Conservation (phyloP, 2,888 invertebrate genomes). For the Andrena bicolor region DNA sequence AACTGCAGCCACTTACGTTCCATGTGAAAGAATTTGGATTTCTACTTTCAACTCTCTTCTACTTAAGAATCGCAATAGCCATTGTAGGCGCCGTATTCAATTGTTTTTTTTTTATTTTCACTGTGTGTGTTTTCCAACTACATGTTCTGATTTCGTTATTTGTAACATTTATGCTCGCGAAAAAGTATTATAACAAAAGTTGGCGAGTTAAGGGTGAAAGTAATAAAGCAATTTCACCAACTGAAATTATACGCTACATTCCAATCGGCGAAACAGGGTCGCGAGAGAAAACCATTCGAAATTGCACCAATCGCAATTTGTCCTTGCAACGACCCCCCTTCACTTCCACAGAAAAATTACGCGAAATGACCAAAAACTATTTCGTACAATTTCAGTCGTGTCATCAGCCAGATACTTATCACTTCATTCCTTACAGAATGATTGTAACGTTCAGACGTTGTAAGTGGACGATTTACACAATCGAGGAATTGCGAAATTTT, state of each 20-base stretch:
- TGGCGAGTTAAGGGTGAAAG: constrained; percentile 48
- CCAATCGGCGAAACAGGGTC: constrained; percentile 54
- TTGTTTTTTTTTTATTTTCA: background rate
- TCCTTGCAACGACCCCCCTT: constrained; percentile 50
- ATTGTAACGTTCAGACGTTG: background rate
- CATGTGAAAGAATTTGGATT: too few species aligned
- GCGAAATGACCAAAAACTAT: constrained; percentile 40
- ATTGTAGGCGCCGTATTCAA: background rate
- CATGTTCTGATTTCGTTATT: background rate
- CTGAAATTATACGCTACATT: constrained; percentile 53
- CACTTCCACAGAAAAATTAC: constrained; percentile 45
- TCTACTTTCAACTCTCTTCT: too few species aligned
- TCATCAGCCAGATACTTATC: background rate
- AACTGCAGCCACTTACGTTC: too few species aligned
- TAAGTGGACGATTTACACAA: constrained; percentile 16
- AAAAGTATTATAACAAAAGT: constrained; percentile 29
- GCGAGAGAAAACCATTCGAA: constrained; percentile 56
- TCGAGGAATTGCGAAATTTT: constrained; percentile 44
- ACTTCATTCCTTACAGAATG: background rate
- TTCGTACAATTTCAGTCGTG: background rate
- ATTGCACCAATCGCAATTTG: constrained; percentile 57
- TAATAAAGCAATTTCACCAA: constrained; percentile 57
- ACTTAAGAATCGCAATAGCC: too few species aligned
- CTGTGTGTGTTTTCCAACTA: background rate
- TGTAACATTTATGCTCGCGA: constrained; percentile 11